Percentiles rank a stretch among this genome's conserved stretches.
These are phyloP conservation scores for Leucophenga maculata DNA, from an alignment of 2,888 invertebrate genomes.

Conservation along the genomic window DNA sequence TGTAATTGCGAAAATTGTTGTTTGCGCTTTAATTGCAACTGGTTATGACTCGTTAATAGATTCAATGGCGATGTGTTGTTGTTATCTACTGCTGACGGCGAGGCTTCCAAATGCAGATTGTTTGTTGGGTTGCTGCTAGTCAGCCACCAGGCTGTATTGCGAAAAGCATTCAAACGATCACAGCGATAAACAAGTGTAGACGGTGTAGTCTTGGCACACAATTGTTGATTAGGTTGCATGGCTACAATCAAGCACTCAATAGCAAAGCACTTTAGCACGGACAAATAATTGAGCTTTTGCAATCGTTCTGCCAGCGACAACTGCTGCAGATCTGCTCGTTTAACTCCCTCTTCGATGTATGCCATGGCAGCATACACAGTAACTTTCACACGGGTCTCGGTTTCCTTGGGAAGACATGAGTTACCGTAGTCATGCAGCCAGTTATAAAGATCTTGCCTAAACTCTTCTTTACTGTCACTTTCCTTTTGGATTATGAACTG, in stretches of 20 bases:
- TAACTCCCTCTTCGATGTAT: slow-evolving; percentile 49
- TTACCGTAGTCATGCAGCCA: slow-evolving; percentile 58
- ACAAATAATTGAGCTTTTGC: slow-evolving; percentile 54
- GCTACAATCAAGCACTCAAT: slow-evolving; percentile 46
- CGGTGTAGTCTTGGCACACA: slow-evolving; percentile 41
- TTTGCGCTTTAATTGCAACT: no score
- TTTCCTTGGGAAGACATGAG: slow-evolving; percentile 46
- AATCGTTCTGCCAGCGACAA: slow-evolving; percentile 33
- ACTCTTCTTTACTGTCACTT: not conserved
- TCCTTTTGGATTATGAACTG: not conserved
- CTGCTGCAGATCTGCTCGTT: slow-evolving; percentile 38
- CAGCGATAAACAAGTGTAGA: slow-evolving; percentile 62
- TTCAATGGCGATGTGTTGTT: no score
- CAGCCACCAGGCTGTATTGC: slow-evolving; percentile 59
- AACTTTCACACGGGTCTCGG: slow-evolving; percentile 48
- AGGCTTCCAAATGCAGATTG: no score
- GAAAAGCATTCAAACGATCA: slow-evolving; percentile 48
- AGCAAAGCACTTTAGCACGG: slow-evolving; percentile 60
- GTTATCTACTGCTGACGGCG: no score
- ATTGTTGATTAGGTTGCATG: slow-evolving; percentile 23
- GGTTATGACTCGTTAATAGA: no score
- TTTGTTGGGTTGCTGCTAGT: not conserved
- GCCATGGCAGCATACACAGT: slow-evolving; percentile 60
- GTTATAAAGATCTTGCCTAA: slow-evolving; percentile 36
- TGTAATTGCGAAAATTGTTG: no score